Conservation (phyloP, 2,888 invertebrate species). For the Drosophila subsilvestris region DNA sequence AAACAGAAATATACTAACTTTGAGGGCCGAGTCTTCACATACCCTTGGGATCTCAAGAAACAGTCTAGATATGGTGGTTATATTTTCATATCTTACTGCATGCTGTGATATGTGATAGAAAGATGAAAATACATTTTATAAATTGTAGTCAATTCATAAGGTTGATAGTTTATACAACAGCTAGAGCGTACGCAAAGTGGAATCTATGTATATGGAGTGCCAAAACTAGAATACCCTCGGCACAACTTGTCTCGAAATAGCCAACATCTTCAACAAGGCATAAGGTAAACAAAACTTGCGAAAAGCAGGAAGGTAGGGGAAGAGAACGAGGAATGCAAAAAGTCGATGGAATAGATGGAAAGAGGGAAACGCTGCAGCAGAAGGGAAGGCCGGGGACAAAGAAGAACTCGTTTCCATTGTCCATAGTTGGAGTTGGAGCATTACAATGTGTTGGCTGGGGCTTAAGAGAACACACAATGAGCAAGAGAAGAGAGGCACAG, state of each 20-base stretch:
- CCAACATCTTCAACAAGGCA: constrained; percentile 68
- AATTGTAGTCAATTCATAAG: too few species aligned
- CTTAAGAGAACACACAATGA: constrained; percentile 51
- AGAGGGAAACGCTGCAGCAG: constrained; percentile 12
- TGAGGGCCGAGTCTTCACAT: not conserved
- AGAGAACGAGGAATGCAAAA: not conserved
- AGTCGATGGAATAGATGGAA: constrained; percentile 10
- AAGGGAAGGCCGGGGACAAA: constrained; percentile 4
- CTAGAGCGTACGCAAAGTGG: too few species aligned
- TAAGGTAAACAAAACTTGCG: constrained; percentile 74
- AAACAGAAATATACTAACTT: constrained; percentile 19
- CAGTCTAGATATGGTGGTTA: not conserved
- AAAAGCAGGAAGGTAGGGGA: constrained; percentile 9
- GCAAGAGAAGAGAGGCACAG: constrained; percentile 25
- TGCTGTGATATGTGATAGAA: not conserved
- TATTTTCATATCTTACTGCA: not conserved
- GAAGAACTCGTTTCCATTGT: constrained; percentile 73
- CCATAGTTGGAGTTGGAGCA: constrained; percentile 64
- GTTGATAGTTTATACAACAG: too few species aligned
- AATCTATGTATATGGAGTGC: not conserved
- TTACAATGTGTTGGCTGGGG: constrained; percentile 24
- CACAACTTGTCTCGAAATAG: constrained; percentile 8
- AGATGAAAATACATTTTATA: too few species aligned
- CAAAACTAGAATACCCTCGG: not conserved
- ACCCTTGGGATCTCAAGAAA: not conserved